Percentiles rank a stretch among this genome's conserved stretches.
These are phyloP conservation scores for Silvanus unidentatus DNA, from an alignment of 2,888 invertebrate species.

Conservation along the genomic window DNA sequence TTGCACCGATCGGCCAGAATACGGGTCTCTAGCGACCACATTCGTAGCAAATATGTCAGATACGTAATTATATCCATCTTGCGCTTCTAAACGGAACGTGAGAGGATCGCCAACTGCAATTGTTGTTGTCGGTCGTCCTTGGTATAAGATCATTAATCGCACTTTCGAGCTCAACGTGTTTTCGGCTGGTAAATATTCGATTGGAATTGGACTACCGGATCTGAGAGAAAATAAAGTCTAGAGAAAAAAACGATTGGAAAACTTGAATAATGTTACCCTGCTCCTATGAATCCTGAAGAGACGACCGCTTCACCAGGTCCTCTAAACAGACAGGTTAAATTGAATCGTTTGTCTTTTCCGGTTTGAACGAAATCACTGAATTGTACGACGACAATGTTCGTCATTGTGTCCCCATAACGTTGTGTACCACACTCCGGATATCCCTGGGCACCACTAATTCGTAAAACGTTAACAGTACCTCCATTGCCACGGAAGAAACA, in stretches of 20 bases:
- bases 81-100: conserved; percentile 82
- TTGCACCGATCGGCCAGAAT: conserved; percentile 83
- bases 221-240: conserved; percentile 51
- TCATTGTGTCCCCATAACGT: conserved; percentile 81
- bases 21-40: conserved; percentile 87
- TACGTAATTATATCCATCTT: conserved; percentile 82
- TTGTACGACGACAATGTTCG: conserved; percentile 89
- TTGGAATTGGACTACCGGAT: conserved; percentile 86
- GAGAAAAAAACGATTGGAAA: not conserved
- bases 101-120: conserved; percentile 90
- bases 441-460: conserved; percentile 86
- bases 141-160: conserved; percentile 77
- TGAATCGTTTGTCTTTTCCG: conserved; percentile 83
- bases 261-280: conserved; percentile 57
- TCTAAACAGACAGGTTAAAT: conserved; percentile 85
- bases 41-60: conserved; percentile 90
- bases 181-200: conserved; percentile 87
- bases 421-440: conserved; percentile 91
- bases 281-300: conserved; percentile 86
- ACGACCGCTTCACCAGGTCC: conserved; percentile 91
- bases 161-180: conserved; percentile 86
- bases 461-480: conserved; percentile 72
- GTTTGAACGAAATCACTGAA: conserved; percentile 92
- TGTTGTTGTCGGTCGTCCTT: conserved; percentile 86
- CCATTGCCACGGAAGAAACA: conserved; percentile 91